Conservation (phyloP, 2,888 invertebrate genomes). For the Melangyna quadrimaculata region DNA sequence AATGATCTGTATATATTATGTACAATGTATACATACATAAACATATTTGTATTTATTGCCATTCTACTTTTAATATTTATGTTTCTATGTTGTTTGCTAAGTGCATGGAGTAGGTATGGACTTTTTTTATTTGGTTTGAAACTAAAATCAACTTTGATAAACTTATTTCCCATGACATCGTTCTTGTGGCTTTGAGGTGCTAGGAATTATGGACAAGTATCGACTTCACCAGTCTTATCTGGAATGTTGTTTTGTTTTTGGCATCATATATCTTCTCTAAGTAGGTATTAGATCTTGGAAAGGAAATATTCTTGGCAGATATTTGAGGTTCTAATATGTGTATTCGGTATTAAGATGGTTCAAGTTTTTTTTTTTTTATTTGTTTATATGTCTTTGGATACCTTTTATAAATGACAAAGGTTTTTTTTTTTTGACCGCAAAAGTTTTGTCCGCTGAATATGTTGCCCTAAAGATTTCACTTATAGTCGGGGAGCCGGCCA, state of each 20-base stretch:
- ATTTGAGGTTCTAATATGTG: not conserved
- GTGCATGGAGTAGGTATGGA: not conserved
- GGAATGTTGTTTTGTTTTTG: conserved; percentile 47
- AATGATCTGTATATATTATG: conserved; percentile 26
- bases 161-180: conserved; percentile 62
- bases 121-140: not conserved
- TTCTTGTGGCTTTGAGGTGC: conserved; percentile 1
- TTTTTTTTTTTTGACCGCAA: no score
- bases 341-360: not conserved
- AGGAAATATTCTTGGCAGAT: not conserved
- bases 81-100: not conserved
- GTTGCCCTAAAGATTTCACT: no score
- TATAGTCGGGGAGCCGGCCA: no score
- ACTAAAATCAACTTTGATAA: conserved; percentile 28
- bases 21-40: no score
- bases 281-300: not conserved
- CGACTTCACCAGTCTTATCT: conserved; percentile 28
- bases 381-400: no score
- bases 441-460: no score
- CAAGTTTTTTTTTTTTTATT: not conserved
- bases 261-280: not conserved
- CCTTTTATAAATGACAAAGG: no score
- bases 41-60: conserved; percentile 31
- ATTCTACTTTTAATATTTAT: conserved; percentile 36
- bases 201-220: not conserved